Percentiles rank a stretch among this genome's conserved stretches.
These are phyloP conservation scores for Lordiphosa stackelbergi DNA, from an alignment of 1,140 invertebrate species.

Conservation along the genomic window DNA sequence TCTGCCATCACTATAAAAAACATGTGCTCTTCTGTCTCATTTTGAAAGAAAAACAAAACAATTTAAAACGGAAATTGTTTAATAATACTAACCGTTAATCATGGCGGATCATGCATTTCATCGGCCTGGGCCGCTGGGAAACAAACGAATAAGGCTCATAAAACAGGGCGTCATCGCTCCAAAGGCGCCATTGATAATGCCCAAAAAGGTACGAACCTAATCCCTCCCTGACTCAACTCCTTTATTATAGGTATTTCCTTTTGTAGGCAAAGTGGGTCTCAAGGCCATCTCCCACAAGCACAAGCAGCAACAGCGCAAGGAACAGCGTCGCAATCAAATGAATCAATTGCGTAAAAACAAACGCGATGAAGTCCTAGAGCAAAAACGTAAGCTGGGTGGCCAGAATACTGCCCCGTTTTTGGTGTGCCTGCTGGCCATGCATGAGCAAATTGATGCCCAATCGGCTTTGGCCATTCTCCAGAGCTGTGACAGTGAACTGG, in stretches of 20 bases:
- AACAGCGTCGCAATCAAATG: slow-evolving; percentile 87
- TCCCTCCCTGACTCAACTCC: neutral
- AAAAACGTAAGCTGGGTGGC: slow-evolving; percentile 87
- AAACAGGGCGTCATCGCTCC: slow-evolving; percentile 89
- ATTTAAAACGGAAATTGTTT: neutral
- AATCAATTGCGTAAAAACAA: slow-evolving; percentile 85
- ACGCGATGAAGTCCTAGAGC: slow-evolving; percentile 86
- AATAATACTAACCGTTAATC: neutral
- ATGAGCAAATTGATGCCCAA: slow-evolving; percentile 82
- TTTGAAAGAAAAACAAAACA: no score
- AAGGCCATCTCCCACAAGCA: slow-evolving; percentile 83
- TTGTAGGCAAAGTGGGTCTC: slow-evolving; percentile 84
- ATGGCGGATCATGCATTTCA: slow-evolving; percentile 79
- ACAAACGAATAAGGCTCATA: slow-evolving; percentile 92
- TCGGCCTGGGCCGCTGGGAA: slow-evolving; percentile 88
- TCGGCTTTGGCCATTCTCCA: slow-evolving; percentile 83
- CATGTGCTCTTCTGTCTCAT: no score
- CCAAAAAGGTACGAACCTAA: slow-evolving; percentile 82
- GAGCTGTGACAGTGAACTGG: slow-evolving; percentile 84
- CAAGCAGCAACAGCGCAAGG: slow-evolving; percentile 82
- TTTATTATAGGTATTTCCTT: neutral
- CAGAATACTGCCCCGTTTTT: slow-evolving; percentile 85
- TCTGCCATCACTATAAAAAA: neutral
- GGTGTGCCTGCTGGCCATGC: slow-evolving; percentile 86
- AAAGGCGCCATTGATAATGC: slow-evolving; percentile 88